These are phyloP conservation scores for Setophaga kirtlandii DNA, from an alignment of 2,113 vertebrate species.

Conservation along the genomic window DNA sequence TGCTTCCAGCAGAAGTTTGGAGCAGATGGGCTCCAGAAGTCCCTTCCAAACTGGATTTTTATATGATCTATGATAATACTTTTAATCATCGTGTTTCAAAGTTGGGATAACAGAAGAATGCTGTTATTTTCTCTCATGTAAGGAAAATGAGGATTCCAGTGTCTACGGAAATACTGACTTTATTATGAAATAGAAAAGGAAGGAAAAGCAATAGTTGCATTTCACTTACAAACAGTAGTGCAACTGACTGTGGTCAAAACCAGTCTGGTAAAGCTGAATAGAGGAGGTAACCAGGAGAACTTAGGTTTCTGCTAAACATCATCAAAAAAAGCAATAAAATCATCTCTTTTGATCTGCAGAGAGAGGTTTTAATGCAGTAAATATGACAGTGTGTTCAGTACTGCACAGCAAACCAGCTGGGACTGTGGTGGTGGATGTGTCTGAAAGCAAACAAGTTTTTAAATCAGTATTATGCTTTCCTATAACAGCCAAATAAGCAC, in stretches of 20 bases:
- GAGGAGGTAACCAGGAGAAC: neutral
- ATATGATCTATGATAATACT: neutral
- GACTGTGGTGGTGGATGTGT: neutral
- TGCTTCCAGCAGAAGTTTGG: neutral
- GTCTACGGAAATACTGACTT: neutral
- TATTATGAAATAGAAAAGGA: conserved; percentile 11
- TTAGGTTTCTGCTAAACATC: neutral
- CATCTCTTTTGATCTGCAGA: neutral
- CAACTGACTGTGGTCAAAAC: neutral
- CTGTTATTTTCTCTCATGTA: conserved; percentile 19
- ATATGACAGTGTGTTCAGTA: neutral
- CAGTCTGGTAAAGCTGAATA: neutral
- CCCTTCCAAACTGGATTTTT: neutral
- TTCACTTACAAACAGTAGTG: neutral
- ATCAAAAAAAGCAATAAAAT: neutral
- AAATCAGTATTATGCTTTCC: neutral
- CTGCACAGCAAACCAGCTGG: neutral
- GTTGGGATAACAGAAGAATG: neutral
- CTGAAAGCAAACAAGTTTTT: neutral
- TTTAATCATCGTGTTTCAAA: neutral
- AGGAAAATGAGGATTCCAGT: conserved; percentile 36
- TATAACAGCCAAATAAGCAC: neutral
- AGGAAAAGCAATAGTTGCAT: conserved; percentile 11
- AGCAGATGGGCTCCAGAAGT: conserved; percentile 40
- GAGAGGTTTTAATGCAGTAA: neutral